Base-by-base conservation (phyloP, 2,797 vertebrate genomes). In the Pseudochromis fuscus region DNA sequence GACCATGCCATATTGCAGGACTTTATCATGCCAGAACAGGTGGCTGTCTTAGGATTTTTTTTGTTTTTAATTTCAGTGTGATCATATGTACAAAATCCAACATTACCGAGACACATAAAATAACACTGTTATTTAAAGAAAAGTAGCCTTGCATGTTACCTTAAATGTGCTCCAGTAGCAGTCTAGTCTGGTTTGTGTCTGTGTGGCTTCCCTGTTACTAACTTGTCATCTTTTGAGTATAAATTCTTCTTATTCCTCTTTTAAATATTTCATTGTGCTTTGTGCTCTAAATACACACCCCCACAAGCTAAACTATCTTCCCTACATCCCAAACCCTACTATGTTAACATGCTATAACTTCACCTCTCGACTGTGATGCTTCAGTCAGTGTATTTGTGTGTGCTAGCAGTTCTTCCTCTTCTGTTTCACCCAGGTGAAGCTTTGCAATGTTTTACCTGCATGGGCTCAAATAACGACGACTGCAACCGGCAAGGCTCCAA, bases 401-500 rank as follows among this genome's bases (percentile, higher is more conserved):
- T n/a, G n/a, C n/a, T n/a, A n/a, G n/a, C n/a, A n/a, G n/a, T n/a
- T 42, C 9, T 40, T 42, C 70, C 13, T 25, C 35, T 7, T 53
- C 31, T 84, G 23, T 81, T 50, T 50, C 46, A 15, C 60, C 16
- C 87, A 97, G 96, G 93, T 46, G 90, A 92, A 37, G 93, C 94
- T 2, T 93, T 97, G 73, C 91, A 82, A 31, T 97, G 96, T 90
- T 96, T 94, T 67, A 95, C 94, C 63, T 97, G 96, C 25, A 96
- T 96, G 90, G 96, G 95, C 49, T 95, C 95, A 49, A 96, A 90
- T 50, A 95, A 97, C 31, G 93, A 95, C 0, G 95, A 96, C 84
- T 97, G 96, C 87, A 97, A 96, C 91, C 94, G 89, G 0, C 96
- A 97, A 87, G 96, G 96, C 31, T 91, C 94, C 38, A 95, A 95